Evolutionary conservation across 1,140 invertebrate species (phyloP), one percentile per base, ranked within the genome.

Genomic region (Lasioglossum albipes): DNA sequence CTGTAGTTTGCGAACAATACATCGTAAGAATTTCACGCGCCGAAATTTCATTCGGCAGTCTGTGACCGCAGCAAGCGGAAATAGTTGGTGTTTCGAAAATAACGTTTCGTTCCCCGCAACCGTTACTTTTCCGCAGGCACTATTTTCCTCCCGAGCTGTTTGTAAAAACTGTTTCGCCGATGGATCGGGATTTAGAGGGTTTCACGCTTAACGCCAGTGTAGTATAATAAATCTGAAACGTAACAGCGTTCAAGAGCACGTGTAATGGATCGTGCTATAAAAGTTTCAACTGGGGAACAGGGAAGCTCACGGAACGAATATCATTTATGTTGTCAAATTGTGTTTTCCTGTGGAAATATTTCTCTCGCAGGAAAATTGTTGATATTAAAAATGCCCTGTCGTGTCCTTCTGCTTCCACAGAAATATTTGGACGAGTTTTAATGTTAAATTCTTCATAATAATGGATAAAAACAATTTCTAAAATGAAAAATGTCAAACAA

Each of bases 241-340:
- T 16, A 45, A 77, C 36, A 61, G 20, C 27, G 54, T 77, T 77
- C 36, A n/a, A 66, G 9, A 52, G 69, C 36, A 27, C 16, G 36
- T 36, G 57, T 77, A 70, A 49, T 69, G 66, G 57, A 49, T 77
- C 42, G 27, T 45, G 57, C 18, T 70, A 45, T 77, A 77, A 41
- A 67, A 70, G 42, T 77, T 77, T 62, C 18, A 57, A 54, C 45
- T 2, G 36, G 4, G 57, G 49, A 69, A 31, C 10, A 49, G 20
- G 27, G 18, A 61, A 76, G 45, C 6, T 18, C 16, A 0, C 36
- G 52, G 13, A 18, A 65, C 61, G 36, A 59, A 36, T 36, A 36
- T 36, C 36, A 36, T 36, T 36, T 36, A 36, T 36, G 36, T 36
- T 36, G 36, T 36, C 36, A 36, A 36, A 36, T 36, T 36, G 36